A percentile compares a stretch with the other conserved stretches of the same genome.
phyloP scores from a whole-genome alignment of 2,113 vertebrate genomes.

The Budorcas taxicolor region DNA sequence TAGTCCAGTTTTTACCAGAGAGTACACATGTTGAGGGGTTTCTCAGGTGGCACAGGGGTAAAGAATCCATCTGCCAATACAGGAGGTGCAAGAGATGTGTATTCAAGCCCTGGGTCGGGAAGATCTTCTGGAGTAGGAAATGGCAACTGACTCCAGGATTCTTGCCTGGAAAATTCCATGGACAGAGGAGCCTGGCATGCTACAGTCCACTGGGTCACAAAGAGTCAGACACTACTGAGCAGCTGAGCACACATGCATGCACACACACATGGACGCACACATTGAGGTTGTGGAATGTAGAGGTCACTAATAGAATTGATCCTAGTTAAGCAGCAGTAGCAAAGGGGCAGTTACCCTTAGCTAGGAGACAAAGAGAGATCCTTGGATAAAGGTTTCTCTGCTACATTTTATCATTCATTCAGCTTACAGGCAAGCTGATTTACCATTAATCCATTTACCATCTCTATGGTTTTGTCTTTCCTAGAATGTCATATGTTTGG shows the following conservation, averaged over 20 bases:
- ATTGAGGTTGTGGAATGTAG: neutral
- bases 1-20: neutral
- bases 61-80: neutral
- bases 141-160: neutral
- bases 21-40: neutral
- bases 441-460: neutral
- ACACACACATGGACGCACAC: neutral
- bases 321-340: neutral
- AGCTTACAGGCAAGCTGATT: neutral
- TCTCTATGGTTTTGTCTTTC: neutral
- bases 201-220: neutral
- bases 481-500: neutral
- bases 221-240: neutral
- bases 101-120: neutral
- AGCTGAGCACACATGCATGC: no score
- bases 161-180: neutral
- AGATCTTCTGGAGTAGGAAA: neutral
- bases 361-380: neutral
- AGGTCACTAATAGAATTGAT: neutral
- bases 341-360: neutral
- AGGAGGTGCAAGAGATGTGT: neutral
- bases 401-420: neutral
- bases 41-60: neutral
- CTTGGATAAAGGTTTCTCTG: neutral
- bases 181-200: neutral